Percentiles rank a stretch among this genome's conserved stretches.
These are phyloP conservation scores for Cepaea nemoralis DNA, from an alignment of 1,140 invertebrate species.

Conservation along the genomic window DNA sequence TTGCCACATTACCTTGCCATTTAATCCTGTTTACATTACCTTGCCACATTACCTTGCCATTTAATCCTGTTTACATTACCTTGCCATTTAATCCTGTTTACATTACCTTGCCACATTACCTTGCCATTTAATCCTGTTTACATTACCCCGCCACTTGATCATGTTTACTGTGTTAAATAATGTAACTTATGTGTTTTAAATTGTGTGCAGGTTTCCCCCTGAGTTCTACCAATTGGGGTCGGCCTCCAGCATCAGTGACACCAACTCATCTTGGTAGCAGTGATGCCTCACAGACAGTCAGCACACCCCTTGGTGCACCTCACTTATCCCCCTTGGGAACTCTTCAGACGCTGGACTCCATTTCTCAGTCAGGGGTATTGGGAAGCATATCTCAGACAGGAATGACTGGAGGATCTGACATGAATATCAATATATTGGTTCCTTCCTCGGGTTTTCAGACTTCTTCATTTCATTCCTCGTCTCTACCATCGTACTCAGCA, in stretches of 20 bases:
- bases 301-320: neutral
- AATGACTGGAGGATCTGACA: slow-evolving; percentile 9
- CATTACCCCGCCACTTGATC: too few species aligned
- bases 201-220: neutral
- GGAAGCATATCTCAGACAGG: slow-evolving; percentile 1
- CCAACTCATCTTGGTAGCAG: neutral
- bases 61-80: too few species aligned
- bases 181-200: too few species aligned
- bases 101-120: too few species aligned
- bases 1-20: too few species aligned
- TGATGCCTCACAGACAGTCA: neutral
- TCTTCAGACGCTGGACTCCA: neutral
- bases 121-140: too few species aligned
- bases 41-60: too few species aligned
- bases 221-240: neutral
- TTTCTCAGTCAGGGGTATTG: neutral
- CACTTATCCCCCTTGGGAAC: neutral
- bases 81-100: too few species aligned
- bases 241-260: neutral
- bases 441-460: neutral
- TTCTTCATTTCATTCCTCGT: slow-evolving; percentile 23
- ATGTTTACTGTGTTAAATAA: too few species aligned
- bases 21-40: too few species aligned
- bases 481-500: neutral
- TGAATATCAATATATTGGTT: neutral